phyloP scores from a whole-genome alignment of 2,113 vertebrate genomes.

The Oriolus oriolus region DNA sequence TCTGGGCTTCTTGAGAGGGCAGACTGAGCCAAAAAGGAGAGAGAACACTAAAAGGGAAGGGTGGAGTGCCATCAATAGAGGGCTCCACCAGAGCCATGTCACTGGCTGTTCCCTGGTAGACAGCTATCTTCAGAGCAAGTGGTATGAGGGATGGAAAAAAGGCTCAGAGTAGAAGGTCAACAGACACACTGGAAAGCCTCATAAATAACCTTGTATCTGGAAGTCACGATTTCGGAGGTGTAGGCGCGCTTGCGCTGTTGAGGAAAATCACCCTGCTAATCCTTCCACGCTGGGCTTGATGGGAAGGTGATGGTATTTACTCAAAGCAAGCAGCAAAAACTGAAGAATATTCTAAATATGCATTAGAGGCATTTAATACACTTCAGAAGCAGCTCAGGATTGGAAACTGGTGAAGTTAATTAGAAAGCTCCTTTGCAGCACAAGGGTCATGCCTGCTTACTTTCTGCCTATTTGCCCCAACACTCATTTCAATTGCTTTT shows the following conservation, averaged over 20 bases:
- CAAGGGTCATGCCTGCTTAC: background rate
- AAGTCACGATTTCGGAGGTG: background rate
- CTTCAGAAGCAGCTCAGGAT: background rate
- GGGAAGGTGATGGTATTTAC: background rate
- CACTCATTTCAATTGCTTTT: background rate
- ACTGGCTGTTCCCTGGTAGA: background rate
- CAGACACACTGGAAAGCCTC: background rate
- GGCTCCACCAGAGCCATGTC: background rate
- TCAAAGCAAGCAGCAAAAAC: background rate
- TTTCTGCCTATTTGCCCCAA: background rate
- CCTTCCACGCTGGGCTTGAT: background rate
- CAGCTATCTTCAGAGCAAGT: rapidly evolving
- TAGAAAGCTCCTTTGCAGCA: background rate
- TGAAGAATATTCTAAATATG: background rate
- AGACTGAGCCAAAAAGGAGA: background rate
- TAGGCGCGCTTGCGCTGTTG: background rate
- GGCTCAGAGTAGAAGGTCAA: background rate
- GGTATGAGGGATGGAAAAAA: rapidly evolving
- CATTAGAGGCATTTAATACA: background rate
- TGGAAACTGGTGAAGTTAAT: constrained; percentile 13
- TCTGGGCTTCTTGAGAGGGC: background rate
- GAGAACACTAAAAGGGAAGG: background rate
- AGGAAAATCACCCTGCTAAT: background rate
- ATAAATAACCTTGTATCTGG: background rate
- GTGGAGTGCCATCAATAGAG: background rate